These are phyloP conservation scores for Saccostrea echinata DNA, from an alignment of 1,140 invertebrate genomes.

Conservation along the genomic window DNA sequence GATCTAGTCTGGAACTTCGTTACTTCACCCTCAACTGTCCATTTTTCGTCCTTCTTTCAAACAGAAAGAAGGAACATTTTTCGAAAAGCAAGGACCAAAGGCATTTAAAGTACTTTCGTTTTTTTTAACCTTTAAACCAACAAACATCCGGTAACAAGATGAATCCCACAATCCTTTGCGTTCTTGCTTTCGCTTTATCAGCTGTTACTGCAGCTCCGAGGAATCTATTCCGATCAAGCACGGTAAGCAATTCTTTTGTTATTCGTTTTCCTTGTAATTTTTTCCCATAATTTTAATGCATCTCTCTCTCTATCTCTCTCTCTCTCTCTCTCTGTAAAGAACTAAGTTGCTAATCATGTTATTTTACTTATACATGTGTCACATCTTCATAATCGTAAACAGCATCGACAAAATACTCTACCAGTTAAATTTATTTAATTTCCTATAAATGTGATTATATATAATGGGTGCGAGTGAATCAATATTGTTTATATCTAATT, in stretches of 20 bases:
- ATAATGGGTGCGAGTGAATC: too few species aligned
- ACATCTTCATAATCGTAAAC: too few species aligned
- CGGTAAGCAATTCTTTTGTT: neutral
- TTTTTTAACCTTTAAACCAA: too few species aligned
- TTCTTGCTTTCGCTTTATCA: constrained; percentile 7
- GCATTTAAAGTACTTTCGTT: neutral
- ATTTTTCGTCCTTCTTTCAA: constrained; percentile 30
- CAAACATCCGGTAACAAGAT: neutral
- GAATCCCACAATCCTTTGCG: constrained; percentile 15
- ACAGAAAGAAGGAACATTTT: constrained; percentile 19
- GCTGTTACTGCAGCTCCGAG: neutral
- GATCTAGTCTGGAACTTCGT: neutral
- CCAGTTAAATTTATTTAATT: too few species aligned
- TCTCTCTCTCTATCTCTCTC: too few species aligned
- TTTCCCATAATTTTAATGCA: too few species aligned
- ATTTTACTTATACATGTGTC: too few species aligned
- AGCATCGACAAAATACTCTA: too few species aligned
- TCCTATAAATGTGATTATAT: too few species aligned
- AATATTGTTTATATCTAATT: too few species aligned
- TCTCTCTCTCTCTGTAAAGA: too few species aligned
- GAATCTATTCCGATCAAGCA: neutral
- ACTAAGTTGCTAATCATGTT: too few species aligned
- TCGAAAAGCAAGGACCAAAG: constrained; percentile 10
- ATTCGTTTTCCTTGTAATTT: neutral
- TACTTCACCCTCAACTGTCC: neutral